Evolutionary conservation across 2,888 invertebrate genomes (phyloP).

Genomic region (Dryadula phaetusa): DNA sequence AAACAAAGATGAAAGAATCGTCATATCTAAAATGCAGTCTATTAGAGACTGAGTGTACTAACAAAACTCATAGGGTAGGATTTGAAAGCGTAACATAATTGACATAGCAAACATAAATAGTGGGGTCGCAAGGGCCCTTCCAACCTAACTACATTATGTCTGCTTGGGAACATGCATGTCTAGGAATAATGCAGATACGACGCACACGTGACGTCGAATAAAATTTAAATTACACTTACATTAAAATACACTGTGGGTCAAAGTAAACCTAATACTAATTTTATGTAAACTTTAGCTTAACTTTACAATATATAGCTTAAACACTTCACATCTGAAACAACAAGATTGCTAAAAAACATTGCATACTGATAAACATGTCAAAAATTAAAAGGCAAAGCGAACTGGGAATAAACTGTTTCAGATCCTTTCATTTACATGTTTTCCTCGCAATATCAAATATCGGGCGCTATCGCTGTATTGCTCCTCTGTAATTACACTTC

Average conservation of each 20-base stretch:
- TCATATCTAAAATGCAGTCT: not conserved
- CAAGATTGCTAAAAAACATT: too few relatives aligned
- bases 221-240: conserved; percentile 53
- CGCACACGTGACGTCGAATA: conserved; percentile 73
- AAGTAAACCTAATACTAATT: not conserved
- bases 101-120: conserved; percentile 40
- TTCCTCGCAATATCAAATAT: conserved; percentile 72
- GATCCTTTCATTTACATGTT: conserved; percentile 71
- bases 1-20: not conserved
- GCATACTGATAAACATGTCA: not conserved
- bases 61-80: conserved; percentile 31
- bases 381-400: conserved; percentile 12
- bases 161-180: conserved; percentile 59
- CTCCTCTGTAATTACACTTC: conserved; percentile 64
- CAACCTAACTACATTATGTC: conserved; percentile 39
- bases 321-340: too few relatives aligned
- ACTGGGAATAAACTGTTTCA: conserved; percentile 26
- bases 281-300: not conserved
- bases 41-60: conserved; percentile 15
- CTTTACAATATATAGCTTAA: not conserved
- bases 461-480: conserved; percentile 49
- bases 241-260: not conserved
- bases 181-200: conserved; percentile 68
- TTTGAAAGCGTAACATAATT: conserved; percentile 35
- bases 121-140: conserved; percentile 28